phyloP scores from a whole-genome alignment of 2,797 vertebrate genomes.

The Mormyrus proboscirostris region DNA sequence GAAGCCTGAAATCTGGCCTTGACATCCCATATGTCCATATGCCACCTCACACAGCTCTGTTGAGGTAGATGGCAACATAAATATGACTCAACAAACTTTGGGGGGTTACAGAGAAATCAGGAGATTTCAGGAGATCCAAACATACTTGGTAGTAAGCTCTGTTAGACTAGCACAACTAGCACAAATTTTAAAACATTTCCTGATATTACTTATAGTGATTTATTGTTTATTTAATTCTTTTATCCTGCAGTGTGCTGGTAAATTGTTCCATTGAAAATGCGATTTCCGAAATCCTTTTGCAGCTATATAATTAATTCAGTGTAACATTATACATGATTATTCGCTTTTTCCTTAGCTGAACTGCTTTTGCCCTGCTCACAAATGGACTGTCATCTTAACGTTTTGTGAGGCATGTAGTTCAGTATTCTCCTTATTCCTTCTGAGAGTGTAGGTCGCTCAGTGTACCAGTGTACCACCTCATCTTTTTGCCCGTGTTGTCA shows the following conservation, averaged over 20 bases:
- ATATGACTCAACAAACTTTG: neutral
- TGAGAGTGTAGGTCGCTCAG: neutral
- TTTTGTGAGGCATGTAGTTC: neutral
- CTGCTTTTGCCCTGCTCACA: neutral
- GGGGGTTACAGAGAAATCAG: neutral
- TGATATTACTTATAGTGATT: neutral
- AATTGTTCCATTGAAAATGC: neutral
- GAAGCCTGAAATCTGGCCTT: neutral
- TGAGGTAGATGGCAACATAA: neutral
- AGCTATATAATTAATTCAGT: neutral
- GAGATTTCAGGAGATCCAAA: neutral
- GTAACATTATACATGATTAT: neutral
- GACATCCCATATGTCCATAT: neutral
- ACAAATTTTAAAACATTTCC: neutral
- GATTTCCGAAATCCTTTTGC: neutral
- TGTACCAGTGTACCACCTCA: neutral
- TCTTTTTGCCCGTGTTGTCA: neutral
- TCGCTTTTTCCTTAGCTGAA: neutral
- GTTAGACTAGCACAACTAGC: neutral
- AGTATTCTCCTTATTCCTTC: neutral
- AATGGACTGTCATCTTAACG: neutral
- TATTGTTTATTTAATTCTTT: neutral
- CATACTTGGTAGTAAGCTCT: neutral
- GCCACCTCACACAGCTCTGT: neutral
- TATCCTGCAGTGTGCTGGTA: neutral